Evolutionary conservation across 2,888 invertebrate genomes (phyloP), one percentile per base, ranked within the genome.

Genomic region (Sarcophaga subvicina): DNA sequence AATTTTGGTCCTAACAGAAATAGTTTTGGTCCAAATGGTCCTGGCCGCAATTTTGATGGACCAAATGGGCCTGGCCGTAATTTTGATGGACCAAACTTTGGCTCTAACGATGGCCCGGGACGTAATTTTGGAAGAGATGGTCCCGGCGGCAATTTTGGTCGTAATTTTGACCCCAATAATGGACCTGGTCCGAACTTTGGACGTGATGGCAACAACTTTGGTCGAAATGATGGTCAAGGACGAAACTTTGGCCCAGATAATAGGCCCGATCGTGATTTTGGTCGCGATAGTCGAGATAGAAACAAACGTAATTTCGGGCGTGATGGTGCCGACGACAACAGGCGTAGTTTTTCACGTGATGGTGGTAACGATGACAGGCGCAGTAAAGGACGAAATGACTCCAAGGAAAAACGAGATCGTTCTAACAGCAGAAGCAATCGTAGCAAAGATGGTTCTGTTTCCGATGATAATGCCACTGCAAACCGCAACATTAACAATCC

Each of bases 401-500:
- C 70, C 22, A 83, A 70, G 14, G 54, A 54, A 54, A 54, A 17
- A 54, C 54, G 64, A 25, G 59, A 71, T 59, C 45, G 67, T n/a
- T 67, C 67, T 17, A 37, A 47, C 2, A 67, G 45, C 22, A 54
- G 22, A 64, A 76, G n/a, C 63, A 71, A 63, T 37, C 17, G 22
- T 37, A 83, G 45, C 54, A 73, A 70, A 47, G 88, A 84, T 72
- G 79, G 27, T 4, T 62, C 72, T 8, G 76, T 77, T 27, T 63
- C 83, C 69, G 85, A 78, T 66, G 83, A 78, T 27, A n/a, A 63
- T 60, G 80, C 10, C 20, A 25, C 59, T 25, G 12, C 69, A 12
- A 66, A 71, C 20, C 80, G 84, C 25, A 85, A 80, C 59, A 3
- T 70, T 4, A 81, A 89, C 64, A 92, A 91, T 89, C 92, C 92